phyloP scores from a whole-genome alignment of 2,888 invertebrate species.

The Lobophora halterata region DNA sequence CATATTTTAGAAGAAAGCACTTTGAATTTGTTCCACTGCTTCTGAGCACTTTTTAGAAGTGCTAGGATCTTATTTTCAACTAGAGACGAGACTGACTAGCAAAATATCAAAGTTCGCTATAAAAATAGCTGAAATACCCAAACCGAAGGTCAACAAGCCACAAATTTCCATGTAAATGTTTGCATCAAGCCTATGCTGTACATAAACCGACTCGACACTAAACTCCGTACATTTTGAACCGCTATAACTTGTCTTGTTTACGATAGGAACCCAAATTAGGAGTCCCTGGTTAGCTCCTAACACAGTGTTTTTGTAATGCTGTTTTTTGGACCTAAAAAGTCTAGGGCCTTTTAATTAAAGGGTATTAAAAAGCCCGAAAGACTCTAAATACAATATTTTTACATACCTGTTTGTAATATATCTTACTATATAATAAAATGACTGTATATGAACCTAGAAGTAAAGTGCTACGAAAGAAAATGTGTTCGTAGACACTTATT shows the following conservation, averaged over 20 bases:
- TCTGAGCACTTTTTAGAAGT: too few species aligned
- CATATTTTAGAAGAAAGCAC: too few species aligned
- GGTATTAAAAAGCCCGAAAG: neutral
- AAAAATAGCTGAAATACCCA: constrained; percentile 4
- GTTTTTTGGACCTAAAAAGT: neutral
- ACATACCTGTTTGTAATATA: too few species aligned
- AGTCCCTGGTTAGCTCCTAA: constrained; percentile 24
- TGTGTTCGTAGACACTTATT: too few species aligned
- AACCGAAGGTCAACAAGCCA: constrained; percentile 18
- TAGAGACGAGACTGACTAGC: too few species aligned
- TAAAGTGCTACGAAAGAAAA: too few species aligned
- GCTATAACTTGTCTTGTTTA: constrained; percentile 29
- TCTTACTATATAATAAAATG: too few species aligned
- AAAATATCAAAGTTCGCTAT: too few species aligned
- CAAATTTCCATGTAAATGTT: constrained; percentile 23
- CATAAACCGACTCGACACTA: constrained; percentile 9
- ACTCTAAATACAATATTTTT: too few species aligned
- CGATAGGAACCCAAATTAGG: constrained; percentile 28
- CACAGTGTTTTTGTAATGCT: constrained; percentile 24
- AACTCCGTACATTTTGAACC: constrained; percentile 27
- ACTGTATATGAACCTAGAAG: too few species aligned
- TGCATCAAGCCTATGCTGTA: constrained; percentile 15
- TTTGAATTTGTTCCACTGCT: too few species aligned
- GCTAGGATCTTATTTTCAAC: too few species aligned
- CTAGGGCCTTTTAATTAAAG: neutral